These are phyloP conservation scores for Leptopilina boulardi DNA, from an alignment of 1,140 invertebrate genomes.

Conservation along the genomic window DNA sequence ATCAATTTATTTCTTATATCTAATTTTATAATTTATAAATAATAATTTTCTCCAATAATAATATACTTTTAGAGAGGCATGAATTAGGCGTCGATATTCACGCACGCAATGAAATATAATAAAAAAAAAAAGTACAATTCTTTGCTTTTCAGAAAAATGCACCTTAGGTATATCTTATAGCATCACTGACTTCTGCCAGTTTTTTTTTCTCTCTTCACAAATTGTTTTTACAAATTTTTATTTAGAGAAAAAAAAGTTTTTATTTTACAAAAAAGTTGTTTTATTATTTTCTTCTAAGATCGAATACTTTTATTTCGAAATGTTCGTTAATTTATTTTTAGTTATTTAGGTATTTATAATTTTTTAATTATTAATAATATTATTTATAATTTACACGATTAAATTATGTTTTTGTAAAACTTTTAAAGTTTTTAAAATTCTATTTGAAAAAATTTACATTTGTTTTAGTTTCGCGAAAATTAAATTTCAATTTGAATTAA, in stretches of 20 bases:
- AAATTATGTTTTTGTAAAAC: too few relatives aligned
- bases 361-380: too few relatives aligned
- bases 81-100: conserved; percentile 18
- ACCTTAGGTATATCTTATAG: conserved; percentile 15
- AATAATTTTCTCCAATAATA: too few relatives aligned
- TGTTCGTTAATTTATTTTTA: too few relatives aligned
- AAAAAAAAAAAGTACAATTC: not conserved
- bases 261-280: not conserved
- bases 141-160: conserved; percentile 1
- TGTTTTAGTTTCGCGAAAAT: too few relatives aligned
- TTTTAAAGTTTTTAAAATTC: not conserved
- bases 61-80: conserved; percentile 4
- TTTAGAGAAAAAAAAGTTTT: not conserved
- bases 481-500: not conserved
- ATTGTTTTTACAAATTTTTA: not conserved
- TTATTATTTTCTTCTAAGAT: not conserved
- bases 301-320: conserved; percentile 9
- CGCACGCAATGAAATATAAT: conserved; percentile 16
- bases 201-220: not conserved
- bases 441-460: not conserved
- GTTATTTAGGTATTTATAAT: too few relatives aligned
- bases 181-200: conserved; percentile 11
- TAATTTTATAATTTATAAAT: not conserved
- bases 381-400: too few relatives aligned
- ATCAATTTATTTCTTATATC: not conserved